These are phyloP conservation scores for Limnephilus auricula DNA, from an alignment of 2,888 invertebrate genomes.

Conservation along the genomic window DNA sequence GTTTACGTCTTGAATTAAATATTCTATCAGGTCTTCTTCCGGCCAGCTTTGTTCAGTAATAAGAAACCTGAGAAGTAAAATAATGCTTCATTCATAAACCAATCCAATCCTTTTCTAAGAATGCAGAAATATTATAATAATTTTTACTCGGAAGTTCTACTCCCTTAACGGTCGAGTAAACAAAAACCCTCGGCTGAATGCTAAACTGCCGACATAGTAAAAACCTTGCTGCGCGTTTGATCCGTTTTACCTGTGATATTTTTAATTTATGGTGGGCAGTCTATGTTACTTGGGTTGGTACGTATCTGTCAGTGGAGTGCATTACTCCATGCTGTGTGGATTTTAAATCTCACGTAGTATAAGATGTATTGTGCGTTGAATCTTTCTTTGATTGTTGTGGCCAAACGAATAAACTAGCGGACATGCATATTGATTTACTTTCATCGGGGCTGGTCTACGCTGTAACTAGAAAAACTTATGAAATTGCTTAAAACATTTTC, in stretches of 20 bases:
- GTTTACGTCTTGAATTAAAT: background rate
- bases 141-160: constrained; percentile 33
- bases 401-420: too few species aligned
- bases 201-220: background rate
- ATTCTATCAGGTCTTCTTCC: background rate
- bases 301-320: background rate
- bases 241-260: constrained; percentile 33
- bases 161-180: constrained; percentile 49
- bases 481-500: too few species aligned
- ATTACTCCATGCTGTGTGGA: too few species aligned
- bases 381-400: too few species aligned
- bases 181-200: background rate
- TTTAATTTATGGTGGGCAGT: constrained; percentile 30
- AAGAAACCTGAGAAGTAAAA: background rate
- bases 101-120: constrained; percentile 29
- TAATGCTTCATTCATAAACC: constrained; percentile 43
- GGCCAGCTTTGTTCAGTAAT: background rate
- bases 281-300: background rate
- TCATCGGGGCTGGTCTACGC: too few species aligned
- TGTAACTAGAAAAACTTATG: too few species aligned
- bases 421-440: too few species aligned
- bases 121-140: constrained; percentile 21
- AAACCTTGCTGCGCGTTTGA: constrained; percentile 7
- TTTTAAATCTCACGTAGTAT: too few species aligned
- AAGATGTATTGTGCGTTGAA: too few species aligned